Evolutionary conservation across 2,113 vertebrate species (phyloP), one percentile per base, ranked within the genome.

Genomic region (Cygnus atratus): DNA sequence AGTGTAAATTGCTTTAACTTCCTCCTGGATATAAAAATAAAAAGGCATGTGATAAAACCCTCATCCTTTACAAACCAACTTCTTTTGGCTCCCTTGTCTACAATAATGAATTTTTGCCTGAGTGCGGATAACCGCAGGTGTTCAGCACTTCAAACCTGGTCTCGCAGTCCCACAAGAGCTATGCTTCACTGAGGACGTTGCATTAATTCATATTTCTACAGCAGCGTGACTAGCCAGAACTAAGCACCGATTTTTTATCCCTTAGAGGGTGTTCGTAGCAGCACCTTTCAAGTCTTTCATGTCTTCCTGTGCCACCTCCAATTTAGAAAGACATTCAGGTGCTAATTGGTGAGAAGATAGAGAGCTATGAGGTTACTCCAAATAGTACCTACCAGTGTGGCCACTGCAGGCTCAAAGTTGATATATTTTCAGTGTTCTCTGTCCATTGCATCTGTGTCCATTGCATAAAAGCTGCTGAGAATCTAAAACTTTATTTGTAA

Each of bases 341-440:
- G 33, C 6, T 37, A 66, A 16, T 0, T 2, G 4, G 2, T 16
- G 33, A 73, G 28, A 10, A 65, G 9, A 4, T 13, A 55, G 3
- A 39, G 4, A 63, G 24, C 26, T 39, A 6, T 44, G 54, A 29
- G 17, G 11, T 9, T 79, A 13, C 18, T 66, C 44, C n/a, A 19
- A 87, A 33, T 3, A 37, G 20, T 22, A 70, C 9, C 7, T 74
- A 26, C 21, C 66, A 71, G 2, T 6, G 10, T 11, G 18, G 4
- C 5, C 7, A 68, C 19, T 44, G n/a, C 35, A 55, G 19, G 4
- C 11, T 33, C 24, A 67, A 29, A 72, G 7, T 6, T 25, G 20
- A 74, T 76, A 20, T 2, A 5, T 13, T 39, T 14, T 22, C 50
- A 39, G 12, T 46, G 6, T 50, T 11, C 5, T 3, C 15, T 61